Conservation (phyloP, 2,888 invertebrate species). For the Cantharis rustica region DNA sequence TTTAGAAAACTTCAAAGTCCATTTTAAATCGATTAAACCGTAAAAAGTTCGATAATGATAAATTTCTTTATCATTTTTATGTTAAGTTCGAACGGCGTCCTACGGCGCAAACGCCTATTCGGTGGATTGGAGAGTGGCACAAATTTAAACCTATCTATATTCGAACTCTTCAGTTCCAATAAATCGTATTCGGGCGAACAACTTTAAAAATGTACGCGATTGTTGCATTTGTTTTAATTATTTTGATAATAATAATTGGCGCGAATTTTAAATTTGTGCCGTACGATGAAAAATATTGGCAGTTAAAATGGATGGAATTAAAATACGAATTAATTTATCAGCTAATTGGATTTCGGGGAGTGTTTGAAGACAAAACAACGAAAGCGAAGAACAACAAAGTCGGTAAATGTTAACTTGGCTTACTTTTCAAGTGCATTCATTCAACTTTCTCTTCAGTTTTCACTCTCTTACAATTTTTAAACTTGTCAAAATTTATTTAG, state of each 20-base stretch:
- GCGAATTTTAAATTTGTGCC: neutral
- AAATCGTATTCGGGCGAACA: neutral
- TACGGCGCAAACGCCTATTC: neutral
- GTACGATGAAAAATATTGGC: neutral
- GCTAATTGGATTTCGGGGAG: neutral
- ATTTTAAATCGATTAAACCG: neutral
- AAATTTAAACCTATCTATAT: neutral
- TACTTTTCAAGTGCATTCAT: neutral
- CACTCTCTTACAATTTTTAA: neutral
- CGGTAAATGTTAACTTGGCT: neutral
- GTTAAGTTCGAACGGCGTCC: neutral
- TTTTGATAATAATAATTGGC: neutral
- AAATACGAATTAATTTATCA: neutral
- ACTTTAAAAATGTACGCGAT: neutral
- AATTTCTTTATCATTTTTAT: neutral
- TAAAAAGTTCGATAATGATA: neutral
- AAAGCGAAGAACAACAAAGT: neutral
- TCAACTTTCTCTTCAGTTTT: neutral
- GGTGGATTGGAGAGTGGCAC: neutral
- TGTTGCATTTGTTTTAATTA: neutral
- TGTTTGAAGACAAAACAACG: neutral
- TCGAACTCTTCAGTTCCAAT: neutral
- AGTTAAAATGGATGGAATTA: neutral
- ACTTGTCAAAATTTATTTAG: constrained; percentile 53
- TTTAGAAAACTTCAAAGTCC: neutral